These are phyloP conservation scores for Sialis fuliginosa DNA, from an alignment of 2,888 invertebrate species.

Conservation along the genomic window DNA sequence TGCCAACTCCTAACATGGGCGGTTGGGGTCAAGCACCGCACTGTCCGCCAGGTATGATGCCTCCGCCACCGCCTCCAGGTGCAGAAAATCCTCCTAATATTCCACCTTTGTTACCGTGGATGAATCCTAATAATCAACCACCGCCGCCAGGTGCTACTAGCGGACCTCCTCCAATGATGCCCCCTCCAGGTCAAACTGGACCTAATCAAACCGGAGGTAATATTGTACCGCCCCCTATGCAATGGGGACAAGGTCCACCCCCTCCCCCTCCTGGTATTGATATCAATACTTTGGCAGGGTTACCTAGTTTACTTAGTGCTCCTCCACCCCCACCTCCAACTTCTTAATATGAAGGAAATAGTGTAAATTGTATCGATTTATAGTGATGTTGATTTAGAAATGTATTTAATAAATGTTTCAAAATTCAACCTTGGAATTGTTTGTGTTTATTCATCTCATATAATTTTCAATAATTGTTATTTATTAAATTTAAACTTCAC, in stretches of 20 bases:
- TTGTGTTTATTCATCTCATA: too few species aligned
- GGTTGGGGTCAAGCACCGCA: slow-evolving; percentile 16
- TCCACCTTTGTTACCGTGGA: slow-evolving; percentile 36
- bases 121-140: slow-evolving; percentile 30
- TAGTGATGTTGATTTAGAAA: too few species aligned
- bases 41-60: slow-evolving; percentile 20
- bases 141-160: slow-evolving; percentile 26
- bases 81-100: slow-evolving; percentile 28
- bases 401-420: too few species aligned
- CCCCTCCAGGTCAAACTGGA: slow-evolving; percentile 13
- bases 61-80: slow-evolving; percentile 31
- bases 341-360: slow-evolving; percentile 3
- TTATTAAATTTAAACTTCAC: too few species aligned
- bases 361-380: too few species aligned
- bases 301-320: slow-evolving; percentile 38
- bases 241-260: slow-evolving; percentile 26
- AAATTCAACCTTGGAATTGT: too few species aligned
- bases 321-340: slow-evolving; percentile 50
- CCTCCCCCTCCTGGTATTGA: slow-evolving; percentile 33
- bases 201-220: slow-evolving; percentile 15
- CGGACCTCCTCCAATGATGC: slow-evolving; percentile 13
- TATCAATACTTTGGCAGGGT: slow-evolving; percentile 26
- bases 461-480: too few species aligned
- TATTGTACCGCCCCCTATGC: slow-evolving; percentile 25
- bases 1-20: slow-evolving; percentile 22